These are phyloP conservation scores for Taeniopygia guttata DNA, from an alignment of 2,797 vertebrate genomes.

Conservation along the genomic window DNA sequence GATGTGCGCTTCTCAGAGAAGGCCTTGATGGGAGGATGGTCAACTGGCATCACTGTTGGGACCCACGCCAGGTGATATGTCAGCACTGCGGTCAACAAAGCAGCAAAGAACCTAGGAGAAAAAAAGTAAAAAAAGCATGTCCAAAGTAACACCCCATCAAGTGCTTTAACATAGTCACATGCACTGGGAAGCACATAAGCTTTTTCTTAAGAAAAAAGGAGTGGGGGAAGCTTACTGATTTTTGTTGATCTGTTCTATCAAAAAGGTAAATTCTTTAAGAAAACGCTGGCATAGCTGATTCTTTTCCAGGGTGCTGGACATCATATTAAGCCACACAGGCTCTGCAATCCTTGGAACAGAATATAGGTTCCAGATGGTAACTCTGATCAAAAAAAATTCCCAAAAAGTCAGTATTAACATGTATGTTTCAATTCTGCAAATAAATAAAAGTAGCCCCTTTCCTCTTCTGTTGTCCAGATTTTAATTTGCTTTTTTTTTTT, in stretches of 20 bases:
- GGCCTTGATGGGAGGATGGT: conserved; percentile 81
- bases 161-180: not conserved
- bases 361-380: conserved; percentile 86
- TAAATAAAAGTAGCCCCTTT: not conserved
- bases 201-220: not conserved
- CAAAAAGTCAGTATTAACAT: not conserved
- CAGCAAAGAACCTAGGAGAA: conserved; percentile 81
- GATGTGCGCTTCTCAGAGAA: conserved; percentile 84
- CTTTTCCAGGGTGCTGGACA: conserved; percentile 82
- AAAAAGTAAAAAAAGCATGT: not conserved
- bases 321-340: conserved; percentile 88
- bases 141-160: not conserved
- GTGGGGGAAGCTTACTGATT: conserved; percentile 78
- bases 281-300: conserved; percentile 82
- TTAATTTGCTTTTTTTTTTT: not conserved
- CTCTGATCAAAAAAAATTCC: conserved; percentile 66
- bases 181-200: not conserved
- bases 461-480: not conserved
- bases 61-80: conserved; percentile 89
- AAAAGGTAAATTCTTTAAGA: conserved; percentile 80
- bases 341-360: conserved; percentile 85
- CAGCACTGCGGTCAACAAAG: conserved; percentile 84
- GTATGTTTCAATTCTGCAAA: not conserved
- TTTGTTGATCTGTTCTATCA: conserved; percentile 85
- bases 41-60: conserved; percentile 86